A percentile compares a stretch with the other conserved stretches of the same genome.
phyloP scores from a whole-genome alignment of 2,888 invertebrate species.

The Hecatera dysodea region DNA sequence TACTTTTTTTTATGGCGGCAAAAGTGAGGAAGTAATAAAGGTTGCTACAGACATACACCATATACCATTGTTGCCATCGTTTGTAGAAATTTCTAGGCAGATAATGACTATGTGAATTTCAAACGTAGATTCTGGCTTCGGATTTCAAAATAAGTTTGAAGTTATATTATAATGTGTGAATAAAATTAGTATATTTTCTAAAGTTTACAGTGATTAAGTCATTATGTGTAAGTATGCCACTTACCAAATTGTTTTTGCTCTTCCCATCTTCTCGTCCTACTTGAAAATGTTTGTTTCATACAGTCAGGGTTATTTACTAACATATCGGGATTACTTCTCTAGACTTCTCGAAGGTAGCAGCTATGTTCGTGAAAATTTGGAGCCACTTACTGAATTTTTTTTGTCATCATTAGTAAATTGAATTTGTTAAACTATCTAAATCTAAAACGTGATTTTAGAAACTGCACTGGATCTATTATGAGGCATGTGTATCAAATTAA shows the following conservation, averaged over 20 bases:
- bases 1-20: slow-evolving; percentile 60
- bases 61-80: slow-evolving; percentile 14
- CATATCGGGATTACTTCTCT: background rate
- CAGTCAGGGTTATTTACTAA: background rate
- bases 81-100: slow-evolving; percentile 23
- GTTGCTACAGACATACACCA: slow-evolving; percentile 34
- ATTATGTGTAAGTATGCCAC: background rate
- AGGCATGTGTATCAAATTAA: slow-evolving; percentile 35
- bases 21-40: slow-evolving; percentile 61
- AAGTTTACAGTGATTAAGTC: slow-evolving; percentile 4
- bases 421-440: background rate
- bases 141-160: slow-evolving; percentile 6
- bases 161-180: slow-evolving; percentile 19
- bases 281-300: background rate
- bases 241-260: background rate
- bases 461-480: slow-evolving; percentile 11
- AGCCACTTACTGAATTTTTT: too few relatives aligned
- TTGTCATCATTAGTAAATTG: background rate
- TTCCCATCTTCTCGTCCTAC: background rate
- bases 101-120: slow-evolving; percentile 41
- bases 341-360: too few relatives aligned
- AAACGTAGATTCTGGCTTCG: background rate
- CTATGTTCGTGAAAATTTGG: too few relatives aligned
- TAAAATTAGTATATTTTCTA: slow-evolving; percentile 8
- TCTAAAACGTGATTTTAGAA: slow-evolving; percentile 30